Evolutionary conservation across 2,797 vertebrate genomes (phyloP).

Genomic region (Otus scops): DNA sequence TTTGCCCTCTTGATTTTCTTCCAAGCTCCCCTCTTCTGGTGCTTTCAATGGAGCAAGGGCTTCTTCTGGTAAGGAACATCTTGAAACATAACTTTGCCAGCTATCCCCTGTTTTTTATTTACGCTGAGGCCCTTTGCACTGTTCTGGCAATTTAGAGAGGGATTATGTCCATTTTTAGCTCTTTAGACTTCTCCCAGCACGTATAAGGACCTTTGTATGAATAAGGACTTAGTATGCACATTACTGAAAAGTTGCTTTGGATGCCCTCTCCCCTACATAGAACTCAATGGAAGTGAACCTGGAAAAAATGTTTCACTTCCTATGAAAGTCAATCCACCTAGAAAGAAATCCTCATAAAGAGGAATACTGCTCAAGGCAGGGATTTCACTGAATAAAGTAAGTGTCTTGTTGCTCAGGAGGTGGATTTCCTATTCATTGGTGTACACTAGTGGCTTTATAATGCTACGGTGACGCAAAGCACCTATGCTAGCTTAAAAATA

Average conservation of each 20-base stretch:
- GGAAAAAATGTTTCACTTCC: slow-evolving; percentile 40
- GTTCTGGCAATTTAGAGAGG: neutral
- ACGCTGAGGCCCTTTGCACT: neutral
- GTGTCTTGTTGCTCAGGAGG: neutral
- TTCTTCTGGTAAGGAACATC: neutral
- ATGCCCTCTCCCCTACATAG: neutral
- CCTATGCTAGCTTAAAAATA: neutral
- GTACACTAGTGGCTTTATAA: slow-evolving; percentile 9
- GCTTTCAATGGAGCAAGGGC: neutral
- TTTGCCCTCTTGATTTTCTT: slow-evolving; percentile 1
- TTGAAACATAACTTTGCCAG: neutral
- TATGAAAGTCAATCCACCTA: neutral
- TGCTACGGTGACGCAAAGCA: fast-evolving
- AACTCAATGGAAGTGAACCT: slow-evolving; percentile 24
- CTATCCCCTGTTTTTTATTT: neutral
- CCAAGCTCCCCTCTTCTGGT: neutral
- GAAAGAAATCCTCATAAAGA: slow-evolving; percentile 38
- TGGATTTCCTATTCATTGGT: neutral
- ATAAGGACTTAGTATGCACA: neutral
- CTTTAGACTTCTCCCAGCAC: neutral
- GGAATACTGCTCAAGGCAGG: neutral
- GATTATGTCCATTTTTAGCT: neutral
- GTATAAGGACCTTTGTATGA: neutral
- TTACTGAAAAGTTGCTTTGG: neutral
- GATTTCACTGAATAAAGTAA: slow-evolving; percentile 20